phyloP scores from a whole-genome alignment of 92 coral and sea anemone genomes.

The Metridium senile region DNA sequence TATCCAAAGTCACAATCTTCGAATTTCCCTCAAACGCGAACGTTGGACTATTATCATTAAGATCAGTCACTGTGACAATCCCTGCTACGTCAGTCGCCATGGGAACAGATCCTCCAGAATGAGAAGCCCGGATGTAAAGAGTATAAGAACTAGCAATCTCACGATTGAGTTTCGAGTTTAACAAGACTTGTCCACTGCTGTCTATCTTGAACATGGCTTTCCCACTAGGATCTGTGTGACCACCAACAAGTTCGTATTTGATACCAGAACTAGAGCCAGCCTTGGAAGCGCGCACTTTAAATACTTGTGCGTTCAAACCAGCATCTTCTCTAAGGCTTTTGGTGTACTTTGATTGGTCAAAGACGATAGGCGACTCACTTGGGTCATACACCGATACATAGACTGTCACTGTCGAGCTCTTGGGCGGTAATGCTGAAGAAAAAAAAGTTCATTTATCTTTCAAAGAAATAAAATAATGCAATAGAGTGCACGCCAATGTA shows the following conservation, averaged over 20 bases:
- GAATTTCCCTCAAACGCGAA: conserved; percentile 51
- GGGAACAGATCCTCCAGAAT: conserved; percentile 35
- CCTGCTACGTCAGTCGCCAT: conserved; percentile 60
- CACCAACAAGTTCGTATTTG: conserved; percentile 47
- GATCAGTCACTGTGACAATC: conserved; percentile 49
- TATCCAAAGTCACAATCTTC: conserved; percentile 46
- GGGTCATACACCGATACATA: conserved; percentile 58
- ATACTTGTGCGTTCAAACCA: conserved; percentile 20
- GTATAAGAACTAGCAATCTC: conserved; percentile 45
- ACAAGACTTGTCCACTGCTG: conserved; percentile 33
- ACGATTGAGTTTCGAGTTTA: conserved; percentile 36
- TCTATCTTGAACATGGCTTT: conserved; percentile 28
- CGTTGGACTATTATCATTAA: conserved; percentile 57
- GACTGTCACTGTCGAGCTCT: conserved; percentile 26
- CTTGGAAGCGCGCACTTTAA: conserved; percentile 41
- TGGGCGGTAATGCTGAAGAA: conserved; percentile 4
- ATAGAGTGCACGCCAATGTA: no score
- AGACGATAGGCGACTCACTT: conserved; percentile 37
- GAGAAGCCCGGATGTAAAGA: conserved; percentile 57
- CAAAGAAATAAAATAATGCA: no score
- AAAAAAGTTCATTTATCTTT: no score
- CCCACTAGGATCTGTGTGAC: conserved; percentile 12
- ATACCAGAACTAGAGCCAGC: conserved; percentile 37
- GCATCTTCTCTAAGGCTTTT: conserved; percentile 33
- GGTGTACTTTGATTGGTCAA: conserved; percentile 23